A percentile compares a stretch with the other conserved stretches of the same genome.
Evolutionary conservation across 2,888 invertebrate genomes (phyloP).

Genomic region (Cylloceria caligata): DNA sequence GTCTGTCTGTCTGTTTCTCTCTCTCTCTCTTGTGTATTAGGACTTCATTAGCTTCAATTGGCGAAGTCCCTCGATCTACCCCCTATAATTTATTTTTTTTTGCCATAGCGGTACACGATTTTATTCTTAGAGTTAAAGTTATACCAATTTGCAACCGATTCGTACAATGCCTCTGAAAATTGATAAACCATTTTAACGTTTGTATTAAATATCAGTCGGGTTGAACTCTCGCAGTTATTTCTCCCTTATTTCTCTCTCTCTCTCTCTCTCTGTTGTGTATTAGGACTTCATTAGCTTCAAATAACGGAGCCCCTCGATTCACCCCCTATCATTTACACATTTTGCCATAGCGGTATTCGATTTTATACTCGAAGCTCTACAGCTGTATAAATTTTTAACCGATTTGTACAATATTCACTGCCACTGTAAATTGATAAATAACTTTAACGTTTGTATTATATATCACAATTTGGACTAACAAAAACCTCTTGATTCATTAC

Average conservation of each 20-base stretch:
- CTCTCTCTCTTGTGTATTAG: constrained; percentile 67
- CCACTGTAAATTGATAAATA: background rate
- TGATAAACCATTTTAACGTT: constrained; percentile 76
- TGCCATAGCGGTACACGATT: background rate
- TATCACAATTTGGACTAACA: too few relatives aligned
- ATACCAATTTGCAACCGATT: background rate
- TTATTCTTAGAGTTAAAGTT: background rate
- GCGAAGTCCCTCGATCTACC: constrained; percentile 24
- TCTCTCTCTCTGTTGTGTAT: constrained; percentile 65
- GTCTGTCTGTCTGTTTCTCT: constrained; percentile 30
- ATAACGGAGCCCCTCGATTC: constrained; percentile 26
- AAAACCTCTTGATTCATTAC: too few relatives aligned
- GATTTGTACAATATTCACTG: background rate
- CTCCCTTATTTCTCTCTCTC: constrained; percentile 32
- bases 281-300: constrained; percentile 75
- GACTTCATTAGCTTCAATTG: constrained; percentile 75
- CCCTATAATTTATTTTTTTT: constrained; percentile 28
- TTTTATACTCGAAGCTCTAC: background rate
- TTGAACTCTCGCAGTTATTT: constrained; percentile 63
- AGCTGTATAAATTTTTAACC: background rate
- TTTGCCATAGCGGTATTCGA: background rate
- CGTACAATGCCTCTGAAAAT: background rate
- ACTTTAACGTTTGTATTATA: constrained; percentile 81
- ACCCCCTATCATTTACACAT: constrained; percentile 29
- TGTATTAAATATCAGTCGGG: constrained; percentile 79